Base-by-base conservation (phyloP, 2,113 vertebrate genomes). In the Vanacampus margaritifer region DNA sequence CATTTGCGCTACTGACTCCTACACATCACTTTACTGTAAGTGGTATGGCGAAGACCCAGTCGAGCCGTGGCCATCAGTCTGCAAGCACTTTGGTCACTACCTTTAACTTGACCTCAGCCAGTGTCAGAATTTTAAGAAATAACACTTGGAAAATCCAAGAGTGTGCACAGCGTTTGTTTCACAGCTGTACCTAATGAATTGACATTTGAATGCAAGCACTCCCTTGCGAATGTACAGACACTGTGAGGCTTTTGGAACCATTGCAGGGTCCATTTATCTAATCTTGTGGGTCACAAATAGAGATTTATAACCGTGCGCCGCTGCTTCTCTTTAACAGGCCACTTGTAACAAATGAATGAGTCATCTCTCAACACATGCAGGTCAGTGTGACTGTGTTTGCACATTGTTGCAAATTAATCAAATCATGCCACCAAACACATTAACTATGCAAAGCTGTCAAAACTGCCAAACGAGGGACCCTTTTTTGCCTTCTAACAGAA, bases 281-380 rank as follows among this genome's bases (percentile, higher is more conserved):
- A 32, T 57, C 13, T 57, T 28, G 54, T 16, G 32, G 54, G 54
- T 57, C 54, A 57, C 54, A 7, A 16, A 16, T 7, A 16, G 54
- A 17, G 54, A 19, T 57, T 57, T 57, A 57, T 57, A 28, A 56
- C 5, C 26, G 6, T 26, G 26, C 53, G 7, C 48, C 9, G 51
- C 51, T 26, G 54, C 26, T 32, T 57, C 26, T 17, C 26, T 57
- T 28, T 57, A 16, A 32, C 16, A 16, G 54, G 16, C 54, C 54
- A 32, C 54, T 57, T 57, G 54, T 16, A 57, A 57, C 54, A 57
- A 57, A 57, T 57, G 54, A 57, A 57, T 57, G 17, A 16, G 53
- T 56, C 53, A 28, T 56, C 53, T 56, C 50, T 53, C n/a, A 26
- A 56, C 54, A 32, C 54, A 28, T 19, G 14, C 54, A 17, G 54